Evolutionary conservation across 1,140 invertebrate genomes (phyloP).

Genomic region (Drosophila simulans): DNA sequence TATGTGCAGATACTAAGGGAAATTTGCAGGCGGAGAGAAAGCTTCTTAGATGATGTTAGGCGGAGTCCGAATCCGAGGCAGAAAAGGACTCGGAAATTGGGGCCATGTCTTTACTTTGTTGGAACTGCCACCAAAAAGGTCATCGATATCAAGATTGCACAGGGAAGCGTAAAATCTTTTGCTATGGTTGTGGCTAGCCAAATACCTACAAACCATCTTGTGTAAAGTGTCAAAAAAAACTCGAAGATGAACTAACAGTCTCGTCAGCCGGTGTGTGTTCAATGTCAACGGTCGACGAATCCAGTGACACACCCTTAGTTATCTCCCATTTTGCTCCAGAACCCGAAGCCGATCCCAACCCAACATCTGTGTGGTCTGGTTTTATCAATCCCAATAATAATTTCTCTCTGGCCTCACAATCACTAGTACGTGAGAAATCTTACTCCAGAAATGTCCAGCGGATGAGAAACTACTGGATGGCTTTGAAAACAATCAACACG

Average conservation of each 20-base stretch:
- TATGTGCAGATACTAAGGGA: not conserved
- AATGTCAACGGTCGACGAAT: not conserved
- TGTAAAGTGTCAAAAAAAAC: not conserved
- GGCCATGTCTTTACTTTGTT: constrained; percentile 7
- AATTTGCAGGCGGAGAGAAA: not conserved
- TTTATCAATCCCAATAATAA: too few species aligned
- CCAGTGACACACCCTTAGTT: too few species aligned
- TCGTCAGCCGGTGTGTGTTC: not conserved
- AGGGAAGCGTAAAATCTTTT: constrained; percentile 2
- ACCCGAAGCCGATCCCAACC: too few species aligned
- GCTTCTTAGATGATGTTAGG: not conserved
- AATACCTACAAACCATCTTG: constrained; percentile 17
- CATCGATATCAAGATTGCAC: constrained; percentile 27
- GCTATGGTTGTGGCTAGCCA: not conserved
- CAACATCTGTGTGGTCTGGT: too few species aligned
- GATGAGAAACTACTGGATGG: too few species aligned
- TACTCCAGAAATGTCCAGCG: too few species aligned
- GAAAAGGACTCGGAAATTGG: not conserved
- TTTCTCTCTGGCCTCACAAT: too few species aligned
- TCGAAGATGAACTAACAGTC: constrained; percentile 8
- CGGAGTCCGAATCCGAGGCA: not conserved
- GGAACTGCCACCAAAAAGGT: constrained; percentile 27
- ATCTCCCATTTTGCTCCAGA: too few species aligned
- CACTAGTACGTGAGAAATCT: too few species aligned
- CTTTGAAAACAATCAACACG: too few species aligned